These are phyloP conservation scores for Cerastoderma edule DNA, from an alignment of 2,888 invertebrate genomes.

Conservation along the genomic window DNA sequence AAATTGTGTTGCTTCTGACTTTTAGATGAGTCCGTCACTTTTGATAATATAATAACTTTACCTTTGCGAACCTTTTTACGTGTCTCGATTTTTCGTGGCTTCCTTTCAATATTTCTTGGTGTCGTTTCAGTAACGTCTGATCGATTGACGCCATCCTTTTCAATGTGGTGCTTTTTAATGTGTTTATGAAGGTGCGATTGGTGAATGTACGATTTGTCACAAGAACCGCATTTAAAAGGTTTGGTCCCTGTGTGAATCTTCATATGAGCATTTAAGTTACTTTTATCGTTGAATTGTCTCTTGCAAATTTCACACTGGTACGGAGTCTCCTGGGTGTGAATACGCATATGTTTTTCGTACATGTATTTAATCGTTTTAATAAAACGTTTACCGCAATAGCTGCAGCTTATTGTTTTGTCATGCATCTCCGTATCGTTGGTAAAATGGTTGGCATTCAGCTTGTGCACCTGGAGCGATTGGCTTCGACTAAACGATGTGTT, in stretches of 20 bases:
- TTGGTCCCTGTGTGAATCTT: slow-evolving; percentile 36
- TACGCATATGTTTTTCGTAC: slow-evolving; percentile 23
- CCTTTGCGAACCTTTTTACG: too few relatives aligned
- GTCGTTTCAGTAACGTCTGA: not conserved
- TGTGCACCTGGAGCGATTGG: slow-evolving; percentile 22
- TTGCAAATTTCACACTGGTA: slow-evolving; percentile 2
- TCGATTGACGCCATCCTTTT: not conserved
- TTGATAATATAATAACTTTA: too few relatives aligned
- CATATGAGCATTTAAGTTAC: slow-evolving; percentile 11
- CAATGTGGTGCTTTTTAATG: not conserved
- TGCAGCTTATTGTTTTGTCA: slow-evolving; percentile 23
- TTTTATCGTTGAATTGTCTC: slow-evolving; percentile 14
- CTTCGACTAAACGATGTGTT: slow-evolving; percentile 24
- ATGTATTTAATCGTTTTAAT: slow-evolving; percentile 14
- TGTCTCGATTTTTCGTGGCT: too few relatives aligned
- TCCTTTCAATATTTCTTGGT: not conserved
- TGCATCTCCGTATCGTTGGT: not conserved
- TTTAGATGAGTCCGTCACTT: too few relatives aligned
- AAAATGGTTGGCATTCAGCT: slow-evolving; percentile 25
- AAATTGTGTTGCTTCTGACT: too few relatives aligned
- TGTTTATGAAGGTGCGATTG: slow-evolving; percentile 34
- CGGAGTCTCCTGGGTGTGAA: not conserved
- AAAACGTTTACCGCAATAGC: slow-evolving; percentile 27
- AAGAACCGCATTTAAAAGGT: slow-evolving; percentile 31
- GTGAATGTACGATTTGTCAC: slow-evolving; percentile 35